Evolutionary conservation across 2,888 invertebrate species (phyloP).

Genomic region (Oithona nana): DNA sequence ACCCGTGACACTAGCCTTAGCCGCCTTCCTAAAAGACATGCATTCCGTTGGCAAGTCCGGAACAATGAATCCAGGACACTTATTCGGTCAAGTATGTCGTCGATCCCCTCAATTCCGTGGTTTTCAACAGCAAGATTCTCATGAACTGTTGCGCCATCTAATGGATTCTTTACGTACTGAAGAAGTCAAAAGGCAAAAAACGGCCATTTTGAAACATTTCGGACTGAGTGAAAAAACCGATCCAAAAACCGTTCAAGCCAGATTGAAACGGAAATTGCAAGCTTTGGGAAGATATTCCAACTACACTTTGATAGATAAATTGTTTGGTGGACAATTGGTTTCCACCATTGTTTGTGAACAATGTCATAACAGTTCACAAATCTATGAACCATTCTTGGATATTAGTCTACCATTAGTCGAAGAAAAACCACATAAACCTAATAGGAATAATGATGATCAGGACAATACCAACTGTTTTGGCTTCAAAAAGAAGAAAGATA

Average conservation of each 20-base stretch:
- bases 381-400: constrained; percentile 82
- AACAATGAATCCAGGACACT: constrained; percentile 26
- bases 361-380: constrained; percentile 64
- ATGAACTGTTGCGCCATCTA: constrained; percentile 74
- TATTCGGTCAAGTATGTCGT: constrained; percentile 24
- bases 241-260: constrained; percentile 52
- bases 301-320: constrained; percentile 22
- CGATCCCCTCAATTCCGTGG: constrained; percentile 67
- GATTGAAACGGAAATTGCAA: constrained; percentile 49
- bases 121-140: constrained; percentile 89
- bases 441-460: constrained; percentile 22
- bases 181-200: constrained; percentile 53
- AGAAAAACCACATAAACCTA: constrained; percentile 22
- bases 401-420: constrained; percentile 65
- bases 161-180: constrained; percentile 64
- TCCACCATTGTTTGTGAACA: constrained; percentile 54
- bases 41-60: constrained; percentile 24
- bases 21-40: constrained; percentile 29
- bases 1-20: constrained; percentile 27
- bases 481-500: background rate
- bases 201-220: constrained; percentile 53
- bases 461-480: constrained; percentile 17
- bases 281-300: constrained; percentile 28
- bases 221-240: constrained; percentile 52
- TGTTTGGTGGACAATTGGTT: constrained; percentile 15